phyloP scores from a whole-genome alignment of 2,113 vertebrate genomes.

The crab-eating macaque (Macaca fascicularis) region DNA sequence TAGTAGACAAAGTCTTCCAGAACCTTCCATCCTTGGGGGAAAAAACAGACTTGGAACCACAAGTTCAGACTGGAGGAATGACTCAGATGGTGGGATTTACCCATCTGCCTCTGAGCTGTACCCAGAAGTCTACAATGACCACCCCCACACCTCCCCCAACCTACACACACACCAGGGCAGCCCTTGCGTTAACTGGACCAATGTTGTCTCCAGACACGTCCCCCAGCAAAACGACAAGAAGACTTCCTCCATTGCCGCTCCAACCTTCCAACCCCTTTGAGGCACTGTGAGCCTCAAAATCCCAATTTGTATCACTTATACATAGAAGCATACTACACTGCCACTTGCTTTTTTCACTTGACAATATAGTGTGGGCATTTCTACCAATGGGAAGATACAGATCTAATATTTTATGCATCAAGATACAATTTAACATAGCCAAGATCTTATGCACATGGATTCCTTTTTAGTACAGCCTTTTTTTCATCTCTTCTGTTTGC shows the following conservation, averaged over 20 bases:
- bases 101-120: not conserved
- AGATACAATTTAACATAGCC: not conserved
- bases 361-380: not conserved
- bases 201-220: not conserved
- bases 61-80: not conserved
- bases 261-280: not conserved
- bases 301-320: not conserved
- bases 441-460: not conserved
- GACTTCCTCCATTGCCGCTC: not conserved
- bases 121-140: not conserved
- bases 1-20: not conserved
- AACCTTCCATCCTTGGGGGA: not conserved
- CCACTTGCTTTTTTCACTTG: not conserved
- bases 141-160: rapidly evolving
- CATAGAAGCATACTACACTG: not conserved
- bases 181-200: not conserved
- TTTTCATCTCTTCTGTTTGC: not conserved
- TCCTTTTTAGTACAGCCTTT: not conserved
- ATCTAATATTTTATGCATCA: not conserved
- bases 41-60: not conserved
- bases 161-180: not conserved
- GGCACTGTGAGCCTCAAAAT: not conserved
- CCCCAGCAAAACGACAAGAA: not conserved
- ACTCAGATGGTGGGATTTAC: not conserved
- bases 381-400: not conserved